Conservation (phyloP, 1,140 invertebrate genomes). For the Eupeodes corollae region DNA sequence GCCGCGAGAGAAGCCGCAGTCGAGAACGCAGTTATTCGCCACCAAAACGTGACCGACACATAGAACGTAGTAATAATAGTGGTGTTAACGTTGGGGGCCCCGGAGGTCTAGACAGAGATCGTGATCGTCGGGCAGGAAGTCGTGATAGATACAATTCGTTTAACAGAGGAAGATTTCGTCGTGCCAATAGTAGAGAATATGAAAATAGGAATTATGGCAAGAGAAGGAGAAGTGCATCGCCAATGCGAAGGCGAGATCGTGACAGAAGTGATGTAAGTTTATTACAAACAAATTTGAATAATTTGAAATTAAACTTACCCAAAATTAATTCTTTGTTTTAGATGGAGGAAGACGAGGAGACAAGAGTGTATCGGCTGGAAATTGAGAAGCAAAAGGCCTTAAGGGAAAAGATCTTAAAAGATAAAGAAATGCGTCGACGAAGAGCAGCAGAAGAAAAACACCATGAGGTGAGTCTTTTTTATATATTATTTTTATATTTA, state of each 20-base stretch:
- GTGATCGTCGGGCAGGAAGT: constrained; percentile 15
- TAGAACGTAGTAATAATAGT: constrained; percentile 13
- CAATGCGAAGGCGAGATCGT: constrained; percentile 5
- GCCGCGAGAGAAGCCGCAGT: constrained; percentile 23
- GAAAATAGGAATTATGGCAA: constrained; percentile 13
- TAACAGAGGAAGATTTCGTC: constrained; percentile 1
- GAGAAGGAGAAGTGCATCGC: constrained; percentile 28
- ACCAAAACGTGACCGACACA: constrained; percentile 19
- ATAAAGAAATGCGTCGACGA: constrained; percentile 51
- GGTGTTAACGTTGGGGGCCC: constrained; percentile 3
- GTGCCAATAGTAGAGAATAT: constrained; percentile 12
- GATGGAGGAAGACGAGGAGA: constrained; percentile 50
- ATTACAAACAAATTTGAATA: neutral
- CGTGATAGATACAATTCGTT: constrained; percentile 11
- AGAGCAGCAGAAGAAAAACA: constrained; percentile 41
- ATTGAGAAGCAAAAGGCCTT: constrained; percentile 53
- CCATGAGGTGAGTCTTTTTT: constrained; percentile 24
- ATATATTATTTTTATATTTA: too few relatives aligned
- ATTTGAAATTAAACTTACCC: neutral
- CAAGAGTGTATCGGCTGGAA: constrained; percentile 47
- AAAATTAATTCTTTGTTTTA: constrained; percentile 10
- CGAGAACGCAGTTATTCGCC: constrained; percentile 34
- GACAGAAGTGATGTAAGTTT: constrained; percentile 16
- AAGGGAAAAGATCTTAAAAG: constrained; percentile 45
- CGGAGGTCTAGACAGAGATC: constrained; percentile 10